A percentile compares a stretch with the other conserved stretches of the same genome.
These are phyloP conservation scores for Cyclina sinensis DNA, from an alignment of 1,140 invertebrate genomes.

Conservation along the genomic window DNA sequence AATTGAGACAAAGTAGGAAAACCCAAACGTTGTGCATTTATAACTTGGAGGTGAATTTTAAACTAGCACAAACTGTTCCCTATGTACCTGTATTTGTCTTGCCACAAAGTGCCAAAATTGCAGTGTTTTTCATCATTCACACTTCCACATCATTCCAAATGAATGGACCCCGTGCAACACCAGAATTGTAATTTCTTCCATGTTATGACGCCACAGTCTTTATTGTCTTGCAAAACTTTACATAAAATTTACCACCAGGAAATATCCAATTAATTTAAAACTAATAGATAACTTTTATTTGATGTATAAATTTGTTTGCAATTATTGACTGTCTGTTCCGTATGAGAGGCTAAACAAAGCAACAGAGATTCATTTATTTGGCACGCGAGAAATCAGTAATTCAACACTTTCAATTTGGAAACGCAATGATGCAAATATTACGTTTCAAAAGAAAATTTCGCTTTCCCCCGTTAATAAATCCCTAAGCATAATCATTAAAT, in stretches of 20 bases:
- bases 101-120: too few species aligned
- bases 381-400: conserved; percentile 41
- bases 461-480: conserved; percentile 36
- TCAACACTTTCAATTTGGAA: conserved; percentile 54
- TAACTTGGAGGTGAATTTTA: too few species aligned
- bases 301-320: conserved; percentile 34
- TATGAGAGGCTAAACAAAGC: background rate
- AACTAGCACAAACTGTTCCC: too few species aligned
- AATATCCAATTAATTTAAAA: conserved; percentile 37
- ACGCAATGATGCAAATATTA: conserved; percentile 51
- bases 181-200: too few species aligned
- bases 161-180: too few species aligned
- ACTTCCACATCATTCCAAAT: too few species aligned
- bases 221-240: background rate
- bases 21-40: too few species aligned
- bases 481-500: conserved; percentile 33
- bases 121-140: too few species aligned
- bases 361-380: conserved; percentile 12
- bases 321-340: conserved; percentile 28
- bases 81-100: too few species aligned
- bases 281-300: background rate
- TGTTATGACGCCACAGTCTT: background rate
- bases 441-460: background rate
- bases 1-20: too few species aligned
- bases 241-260: conserved; percentile 1